Evolutionary conservation across 2,888 invertebrate species (phyloP), one percentile per base, ranked within the genome.

Genomic region (Erebia ligea): DNA sequence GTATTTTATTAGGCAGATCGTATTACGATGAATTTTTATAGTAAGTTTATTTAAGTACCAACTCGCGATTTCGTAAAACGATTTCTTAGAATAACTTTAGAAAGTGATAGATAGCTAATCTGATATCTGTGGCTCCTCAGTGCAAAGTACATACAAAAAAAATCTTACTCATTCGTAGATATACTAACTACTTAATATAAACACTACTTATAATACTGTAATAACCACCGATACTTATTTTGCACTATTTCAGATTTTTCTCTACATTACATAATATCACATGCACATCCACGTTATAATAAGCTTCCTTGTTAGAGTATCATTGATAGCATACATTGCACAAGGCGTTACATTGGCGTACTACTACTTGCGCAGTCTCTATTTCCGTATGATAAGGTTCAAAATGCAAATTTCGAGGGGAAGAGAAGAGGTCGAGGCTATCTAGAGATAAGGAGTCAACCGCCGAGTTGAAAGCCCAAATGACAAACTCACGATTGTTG

Each of bases 371-470:
- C 74, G 40, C 68, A 67, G 64, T 62, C 62, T 69, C 83, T 80
- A 70, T 50, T 0, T 0, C 2, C 0, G 70, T 11, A 66, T 13
- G 72, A 79, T 86, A 87, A 73, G 74, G 78, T 75, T 77, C 56
- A 79, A 67, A 74, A 69, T 80, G 63, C 64, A 67, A 70, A 17
- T 73, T 68, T 81, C 82, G 83, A 82, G 83, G 85, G 88, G 87
- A 84, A 86, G 88, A 90, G 87, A 84, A 86, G 88, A 90, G 91
- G 91, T 91, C 90, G 91, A 87, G 91, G 91, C 81, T 91, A 89
- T 90, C 87, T 82, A 72, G 77, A 80, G 92, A 91, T 91, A 92
- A 89, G 83, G 76, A 78, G 62, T 81, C 83, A 85, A 84, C 85
- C 84, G 83, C 74, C 82, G 81, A 76, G 84, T 86, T 85, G 84